Evolutionary conservation across 2,113 vertebrate genomes (phyloP).

Genomic region (Microcebus murinus): DNA sequence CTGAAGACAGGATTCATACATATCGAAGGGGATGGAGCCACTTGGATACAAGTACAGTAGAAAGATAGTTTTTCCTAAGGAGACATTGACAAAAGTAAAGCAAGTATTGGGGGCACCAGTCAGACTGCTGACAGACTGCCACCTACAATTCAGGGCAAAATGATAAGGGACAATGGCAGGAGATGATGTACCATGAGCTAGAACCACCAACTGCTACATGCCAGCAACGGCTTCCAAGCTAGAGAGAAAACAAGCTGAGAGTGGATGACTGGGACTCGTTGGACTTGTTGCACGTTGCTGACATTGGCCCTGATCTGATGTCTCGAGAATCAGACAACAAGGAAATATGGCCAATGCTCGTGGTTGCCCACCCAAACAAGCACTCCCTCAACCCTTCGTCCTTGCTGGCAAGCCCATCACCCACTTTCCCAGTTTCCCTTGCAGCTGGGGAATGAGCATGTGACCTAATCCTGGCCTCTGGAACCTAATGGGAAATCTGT

Average conservation of each 20-base stretch:
- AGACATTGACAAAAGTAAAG: not conserved
- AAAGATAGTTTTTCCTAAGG: not conserved
- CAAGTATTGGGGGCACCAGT: not conserved
- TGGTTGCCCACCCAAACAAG: not conserved
- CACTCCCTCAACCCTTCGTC: not conserved
- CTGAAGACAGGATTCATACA: not conserved
- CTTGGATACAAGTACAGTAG: not conserved
- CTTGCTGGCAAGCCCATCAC: not conserved
- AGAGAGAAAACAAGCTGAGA: not conserved
- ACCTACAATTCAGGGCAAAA: not conserved
- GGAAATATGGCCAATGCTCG: not conserved
- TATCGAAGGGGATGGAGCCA: not conserved
- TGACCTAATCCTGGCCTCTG: not conserved
- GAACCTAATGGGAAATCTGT: not conserved
- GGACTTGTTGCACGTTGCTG: not conserved
- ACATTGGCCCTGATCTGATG: not conserved
- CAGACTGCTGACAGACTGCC: not conserved
- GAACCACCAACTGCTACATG: not conserved
- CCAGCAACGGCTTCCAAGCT: not conserved
- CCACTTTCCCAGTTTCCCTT: not conserved
- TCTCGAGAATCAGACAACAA: not conserved
- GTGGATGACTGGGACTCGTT: not conserved
- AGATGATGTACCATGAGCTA: not conserved
- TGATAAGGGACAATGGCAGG: not conserved
- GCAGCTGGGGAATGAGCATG: not conserved